Percentiles rank a stretch among this genome's conserved stretches.
These are phyloP conservation scores for Perognathus longimembris DNA, from an alignment of 2,113 vertebrate genomes.

Conservation along the genomic window DNA sequence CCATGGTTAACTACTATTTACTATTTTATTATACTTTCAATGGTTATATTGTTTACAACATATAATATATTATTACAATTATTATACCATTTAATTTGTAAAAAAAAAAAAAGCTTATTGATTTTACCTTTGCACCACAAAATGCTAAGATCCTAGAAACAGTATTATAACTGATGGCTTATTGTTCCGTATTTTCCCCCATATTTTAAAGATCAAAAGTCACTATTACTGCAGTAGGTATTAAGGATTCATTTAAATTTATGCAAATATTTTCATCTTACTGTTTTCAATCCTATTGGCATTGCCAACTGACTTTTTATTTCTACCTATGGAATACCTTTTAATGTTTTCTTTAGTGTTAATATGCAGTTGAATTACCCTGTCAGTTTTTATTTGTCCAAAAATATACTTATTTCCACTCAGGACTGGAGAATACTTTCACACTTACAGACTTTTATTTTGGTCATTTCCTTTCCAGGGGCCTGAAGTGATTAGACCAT, in stretches of 20 bases:
- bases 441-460: not conserved
- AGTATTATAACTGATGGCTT: slow-evolving; percentile 20
- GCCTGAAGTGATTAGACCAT: not conserved
- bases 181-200: not conserved
- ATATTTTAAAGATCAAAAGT: slow-evolving; percentile 15
- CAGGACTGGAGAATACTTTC: slow-evolving; percentile 37
- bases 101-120: not conserved
- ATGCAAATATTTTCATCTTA: slow-evolving; percentile 27
- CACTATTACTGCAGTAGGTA: not conserved
- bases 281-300: not conserved
- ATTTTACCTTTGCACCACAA: slow-evolving; percentile 36
- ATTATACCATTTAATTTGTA: no score
- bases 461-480: not conserved
- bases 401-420: slow-evolving; percentile 37
- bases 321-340: not conserved
- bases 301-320: not conserved
- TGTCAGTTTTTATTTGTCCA: not conserved
- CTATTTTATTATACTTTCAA: slow-evolving; percentile 30
- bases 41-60: not conserved
- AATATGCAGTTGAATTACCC: not conserved
- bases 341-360: not conserved
- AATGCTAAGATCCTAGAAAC: slow-evolving; percentile 27
- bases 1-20: slow-evolving; percentile 16
- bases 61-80: slow-evolving; percentile 31
- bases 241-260: slow-evolving; percentile 50